Base-by-base conservation (phyloP, 2,888 invertebrate genomes). In the Hipparchia semele region DNA sequence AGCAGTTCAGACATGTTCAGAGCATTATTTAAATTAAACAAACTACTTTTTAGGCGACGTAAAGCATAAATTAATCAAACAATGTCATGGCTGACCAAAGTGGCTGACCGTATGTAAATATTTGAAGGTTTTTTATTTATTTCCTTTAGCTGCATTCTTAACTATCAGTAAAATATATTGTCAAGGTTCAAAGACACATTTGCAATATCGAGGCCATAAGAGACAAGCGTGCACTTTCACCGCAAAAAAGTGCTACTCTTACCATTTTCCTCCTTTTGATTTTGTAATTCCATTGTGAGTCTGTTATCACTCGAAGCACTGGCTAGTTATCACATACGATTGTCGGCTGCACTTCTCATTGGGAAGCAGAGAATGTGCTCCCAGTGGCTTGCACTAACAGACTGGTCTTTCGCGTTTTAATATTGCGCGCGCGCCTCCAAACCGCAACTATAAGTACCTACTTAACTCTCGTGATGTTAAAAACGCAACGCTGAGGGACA, bases 261-360 rank as follows among this genome's bases (percentile, higher is more conserved):
- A 86, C 88, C 87, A 73, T 84, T 81, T 66, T 77, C 78, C 62
- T 80, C 75, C 76, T 79, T 80, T 66, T 80, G 79, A 65, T 83
- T 81, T 77, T 85, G 84, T 82, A 87, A 78, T 78, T 89, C 88
- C 88, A 88, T 89, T 66, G 69, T 70, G 71, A 74, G 69, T 76
- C 62, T 74, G 68, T 71, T 78, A 69, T 78, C 66, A 70, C 74
- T 68, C 74, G 68, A 72, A 73, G 67, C 78, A 78, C 78, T 78
- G 72, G 53, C 61, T 12, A 66, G 72, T 62, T 73, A 75, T 73
- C 79, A 80, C 79, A 70, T 73, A 74, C 76, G 72, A 3, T 9
- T 53, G 65, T 66, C 73, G 49, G 68, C 49, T 72, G 45, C 74
- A 71, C 64, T 70, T 68, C 49, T 73, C 77, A 78, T 76, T 51